Evolutionary conservation across 2,888 invertebrate species (phyloP), one percentile per base, ranked within the genome.

Genomic region (Melolontha melolontha): DNA sequence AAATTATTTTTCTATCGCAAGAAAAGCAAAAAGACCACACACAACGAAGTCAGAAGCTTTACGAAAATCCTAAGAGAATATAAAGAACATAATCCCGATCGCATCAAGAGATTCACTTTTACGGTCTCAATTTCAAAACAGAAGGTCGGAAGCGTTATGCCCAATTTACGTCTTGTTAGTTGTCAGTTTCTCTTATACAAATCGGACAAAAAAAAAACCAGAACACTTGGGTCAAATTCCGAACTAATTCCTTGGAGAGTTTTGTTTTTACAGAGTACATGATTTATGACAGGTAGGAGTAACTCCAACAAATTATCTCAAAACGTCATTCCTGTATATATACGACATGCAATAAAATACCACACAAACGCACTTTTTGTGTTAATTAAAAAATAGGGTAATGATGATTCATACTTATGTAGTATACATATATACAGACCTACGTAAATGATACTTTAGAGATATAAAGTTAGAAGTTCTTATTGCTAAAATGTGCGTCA

Each of bases 241-340:
- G 34, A 34, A 34, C 40, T 54, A 54, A 54, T 54, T 54, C 54
- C 40, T 54, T 39, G 14, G 44, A 44, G 16, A n/a, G 42, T 14
- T 44, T 59, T 59, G 59, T 59, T 59, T 59, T 59, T 44, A 59
- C 44, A 59, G 59, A n/a, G 16, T n/a, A 10, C 2, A 42, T 59
- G 59, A 59, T 59, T 59, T 59, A 59, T 59, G 59, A 59, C 59
- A 59, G 59, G 59, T 59, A 59, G 44, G 44, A 59, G 59, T 44
- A 44, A 59, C 59, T 44, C 8, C 29, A 14, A 44, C 29, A 44
- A 29, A 29, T 59, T 42, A 59, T 59, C 44, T 59, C 7, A 44
- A 44, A 34, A 44, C 59, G 44, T 44, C 59, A 44, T 59, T 6
- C 29, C 29, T 34, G 44, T 14, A 44, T 44, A 29, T 44, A 14